Evolutionary conservation across 2,113 vertebrate genomes (phyloP).

Genomic region (Rhabdomys dilectus): DNA sequence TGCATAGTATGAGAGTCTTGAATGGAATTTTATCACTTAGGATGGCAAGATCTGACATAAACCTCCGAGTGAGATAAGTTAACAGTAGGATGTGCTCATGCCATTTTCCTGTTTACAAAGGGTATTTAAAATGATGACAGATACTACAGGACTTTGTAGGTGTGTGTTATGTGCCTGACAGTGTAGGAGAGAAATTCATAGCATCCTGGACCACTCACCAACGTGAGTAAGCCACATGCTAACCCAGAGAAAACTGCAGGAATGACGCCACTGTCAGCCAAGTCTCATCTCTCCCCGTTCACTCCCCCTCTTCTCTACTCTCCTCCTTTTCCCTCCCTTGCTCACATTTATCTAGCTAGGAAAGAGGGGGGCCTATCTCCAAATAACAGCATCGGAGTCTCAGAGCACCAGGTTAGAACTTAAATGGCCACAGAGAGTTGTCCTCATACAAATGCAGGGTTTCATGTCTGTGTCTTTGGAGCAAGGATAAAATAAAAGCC

Average conservation of each 20-base stretch:
- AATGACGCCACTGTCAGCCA: not conserved
- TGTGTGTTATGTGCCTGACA: not conserved
- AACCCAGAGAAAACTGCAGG: not conserved
- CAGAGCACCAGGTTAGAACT: not conserved
- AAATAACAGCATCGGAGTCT: not conserved
- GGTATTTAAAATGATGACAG: not conserved
- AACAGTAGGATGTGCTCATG: not conserved
- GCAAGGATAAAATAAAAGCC: conserved; percentile 23
- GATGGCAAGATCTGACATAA: not conserved
- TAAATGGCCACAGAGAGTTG: conserved; percentile 9
- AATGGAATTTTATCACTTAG: conserved; percentile 10
- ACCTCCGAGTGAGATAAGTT: not conserved
- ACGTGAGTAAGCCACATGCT: not conserved
- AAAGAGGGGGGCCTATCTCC: conserved; percentile 28
- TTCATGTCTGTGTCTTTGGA: not conserved
- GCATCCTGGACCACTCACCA: not conserved
- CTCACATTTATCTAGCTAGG: conserved; percentile 8
- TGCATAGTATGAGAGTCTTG: not conserved
- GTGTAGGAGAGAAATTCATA: not conserved
- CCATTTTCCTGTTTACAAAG: not conserved
- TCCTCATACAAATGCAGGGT: not conserved
- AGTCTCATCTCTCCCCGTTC: not conserved
- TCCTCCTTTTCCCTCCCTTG: too few relatives aligned
- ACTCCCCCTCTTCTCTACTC: not conserved
- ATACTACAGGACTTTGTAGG: not conserved